phyloP scores from a whole-genome alignment of 1,140 invertebrate species.

The Pomacea maculata region DNA sequence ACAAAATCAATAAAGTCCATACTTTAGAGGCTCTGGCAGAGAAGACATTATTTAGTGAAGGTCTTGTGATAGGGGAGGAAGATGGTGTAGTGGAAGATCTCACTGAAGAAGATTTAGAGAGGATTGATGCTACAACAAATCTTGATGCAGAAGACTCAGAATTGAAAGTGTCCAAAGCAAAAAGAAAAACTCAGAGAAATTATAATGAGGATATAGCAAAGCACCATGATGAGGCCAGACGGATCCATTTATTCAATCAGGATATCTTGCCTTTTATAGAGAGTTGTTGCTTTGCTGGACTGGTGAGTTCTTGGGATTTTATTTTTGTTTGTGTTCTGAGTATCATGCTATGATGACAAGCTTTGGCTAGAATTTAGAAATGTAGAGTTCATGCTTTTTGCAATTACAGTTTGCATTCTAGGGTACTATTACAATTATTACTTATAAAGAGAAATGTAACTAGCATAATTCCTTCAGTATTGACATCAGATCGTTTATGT shows the following conservation, averaged over 20 bases:
- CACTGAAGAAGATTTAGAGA: too few species aligned
- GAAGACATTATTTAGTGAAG: background rate
- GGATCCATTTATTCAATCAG: constrained; percentile 14
- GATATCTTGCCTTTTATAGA: constrained; percentile 14
- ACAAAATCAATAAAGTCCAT: background rate
- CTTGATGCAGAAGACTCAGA: too few species aligned
- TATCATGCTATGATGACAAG: too few species aligned
- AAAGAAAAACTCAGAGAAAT: too few species aligned
- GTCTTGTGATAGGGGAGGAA: background rate
- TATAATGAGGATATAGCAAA: too few species aligned
- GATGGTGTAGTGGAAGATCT: background rate
- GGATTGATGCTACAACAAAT: too few species aligned
- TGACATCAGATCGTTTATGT: background rate
- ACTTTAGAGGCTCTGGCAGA: background rate
- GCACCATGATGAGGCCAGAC: constrained; percentile 5
- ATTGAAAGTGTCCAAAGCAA: too few species aligned
- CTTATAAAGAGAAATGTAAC: background rate
- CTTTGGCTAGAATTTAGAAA: too few species aligned
- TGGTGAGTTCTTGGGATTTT: background rate
- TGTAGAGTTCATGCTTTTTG: too few species aligned
- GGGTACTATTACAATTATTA: too few species aligned
- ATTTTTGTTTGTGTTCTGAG: too few species aligned
- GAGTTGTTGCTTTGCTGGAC: constrained; percentile 18
- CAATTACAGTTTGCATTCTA: too few species aligned
- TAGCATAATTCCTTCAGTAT: background rate